Evolutionary conservation across 2,113 vertebrate species (phyloP), one percentile per base, ranked within the genome.

Genomic region (Coregonus clupeaformis): DNA sequence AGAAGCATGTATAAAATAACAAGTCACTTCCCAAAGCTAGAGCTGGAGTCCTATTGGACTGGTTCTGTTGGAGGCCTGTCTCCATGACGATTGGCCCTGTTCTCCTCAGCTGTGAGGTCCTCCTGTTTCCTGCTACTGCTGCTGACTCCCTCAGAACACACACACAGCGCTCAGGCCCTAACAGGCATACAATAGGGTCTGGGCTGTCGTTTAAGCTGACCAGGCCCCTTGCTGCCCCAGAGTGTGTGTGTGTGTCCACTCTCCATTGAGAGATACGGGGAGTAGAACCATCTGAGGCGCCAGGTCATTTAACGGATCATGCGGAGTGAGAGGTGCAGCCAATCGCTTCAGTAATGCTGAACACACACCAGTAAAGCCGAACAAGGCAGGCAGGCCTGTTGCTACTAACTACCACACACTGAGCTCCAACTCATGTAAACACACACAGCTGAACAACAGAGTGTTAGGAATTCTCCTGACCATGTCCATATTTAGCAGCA

Each of bases 121-220:
- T 80, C 71, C 45, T 70, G 78, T 77, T 74, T 83, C 75, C 80
- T 81, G 76, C 82, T 83, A 24, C 67, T 85, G 83, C 78, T 86
- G 87, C 83, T 82, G 85, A 59, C 73, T 66, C 72, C 62, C 73
- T 63, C 73, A 75, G 76, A 89, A 86, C 12, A 49, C 64, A 67
- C 47, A 24, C 24, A 65, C 2, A 69, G 32, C 45, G 73, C 69
- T 69, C 29, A 30, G 57, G 71, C 69, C 5, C 4, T 89, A 90
- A 90, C 86, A 90, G 85, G 89, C 89, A 86, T 85, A 89, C 89
- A 91, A 91, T 91, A 88, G 80, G 83, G 65, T 88, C 87, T 81
- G 45, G 29, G 59, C 30, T 69, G 78, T 86, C 71, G 85, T 82
- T 69, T 87, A 77, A 76, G 72, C 29, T 68, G 76, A 71, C 60